phyloP scores from a whole-genome alignment of 2,888 invertebrate species.

The Ceriagrion tenellum region DNA sequence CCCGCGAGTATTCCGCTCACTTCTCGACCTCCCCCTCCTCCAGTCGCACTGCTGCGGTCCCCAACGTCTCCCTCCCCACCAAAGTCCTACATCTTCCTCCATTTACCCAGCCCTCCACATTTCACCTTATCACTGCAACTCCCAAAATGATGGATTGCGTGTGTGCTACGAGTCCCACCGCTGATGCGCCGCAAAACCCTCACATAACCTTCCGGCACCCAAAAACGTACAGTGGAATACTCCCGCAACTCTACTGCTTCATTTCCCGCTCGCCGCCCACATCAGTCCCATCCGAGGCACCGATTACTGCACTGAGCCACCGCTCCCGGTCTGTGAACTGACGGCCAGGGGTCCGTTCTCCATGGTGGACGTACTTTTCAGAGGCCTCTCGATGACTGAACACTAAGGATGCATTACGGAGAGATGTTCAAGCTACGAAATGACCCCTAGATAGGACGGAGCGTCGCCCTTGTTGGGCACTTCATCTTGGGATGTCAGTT shows the following conservation, averaged over 20 bases:
- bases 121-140: not conserved
- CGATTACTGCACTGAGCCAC: not conserved
- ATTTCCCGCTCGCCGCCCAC: not conserved
- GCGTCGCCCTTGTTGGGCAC: not conserved
- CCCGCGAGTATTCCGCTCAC: not conserved
- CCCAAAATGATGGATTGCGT: constrained; percentile 4
- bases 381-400: not conserved
- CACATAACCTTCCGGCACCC: not conserved
- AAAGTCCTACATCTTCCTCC: not conserved
- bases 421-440: not conserved
- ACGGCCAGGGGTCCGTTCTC: not conserved
- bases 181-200: not conserved
- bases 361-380: not conserved
- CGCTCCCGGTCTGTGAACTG: not conserved
- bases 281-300: not conserved
- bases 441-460: not conserved
- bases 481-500: not conserved
- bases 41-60: no score
- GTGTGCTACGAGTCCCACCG: not conserved
- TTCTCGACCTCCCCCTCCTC: not conserved
- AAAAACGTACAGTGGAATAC: not conserved
- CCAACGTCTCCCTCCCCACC: not conserved
- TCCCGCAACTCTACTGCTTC: not conserved
- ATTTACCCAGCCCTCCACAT: not conserved
- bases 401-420: not conserved